A percentile compares a stretch with the other conserved stretches of the same genome.
phyloP scores from a whole-genome alignment of 1,140 invertebrate species.

The Bombus consobrinus region DNA sequence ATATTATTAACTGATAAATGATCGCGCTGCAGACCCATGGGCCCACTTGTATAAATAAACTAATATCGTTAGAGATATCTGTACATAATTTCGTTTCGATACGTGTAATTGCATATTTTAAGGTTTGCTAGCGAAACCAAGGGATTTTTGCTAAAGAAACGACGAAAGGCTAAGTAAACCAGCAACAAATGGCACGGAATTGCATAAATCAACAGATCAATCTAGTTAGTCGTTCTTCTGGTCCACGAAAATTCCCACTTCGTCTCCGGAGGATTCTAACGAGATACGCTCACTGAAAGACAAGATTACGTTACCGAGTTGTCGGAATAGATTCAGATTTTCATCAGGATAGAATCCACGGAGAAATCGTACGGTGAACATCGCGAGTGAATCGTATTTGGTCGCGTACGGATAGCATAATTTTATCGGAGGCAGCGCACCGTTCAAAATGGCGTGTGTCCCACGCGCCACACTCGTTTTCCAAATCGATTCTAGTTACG shows the following conservation, averaged over 20 bases:
- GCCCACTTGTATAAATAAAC: too few relatives aligned
- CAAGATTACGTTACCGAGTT: neutral
- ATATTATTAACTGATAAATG: too few relatives aligned
- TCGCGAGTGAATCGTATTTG: neutral
- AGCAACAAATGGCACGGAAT: neutral
- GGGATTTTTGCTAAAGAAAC: too few relatives aligned
- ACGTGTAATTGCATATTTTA: too few relatives aligned
- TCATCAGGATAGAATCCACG: neutral
- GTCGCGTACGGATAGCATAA: neutral
- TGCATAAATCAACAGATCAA: neutral
- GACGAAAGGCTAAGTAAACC: too few relatives aligned
- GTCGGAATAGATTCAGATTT: neutral
- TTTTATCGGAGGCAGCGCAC: conserved; percentile 11
- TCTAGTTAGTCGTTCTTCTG: neutral
- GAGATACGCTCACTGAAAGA: neutral
- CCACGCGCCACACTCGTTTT: conserved; percentile 7
- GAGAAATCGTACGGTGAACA: conserved; percentile 4
- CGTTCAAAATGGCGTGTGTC: conserved; percentile 19
- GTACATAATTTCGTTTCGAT: too few relatives aligned
- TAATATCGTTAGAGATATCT: too few relatives aligned
- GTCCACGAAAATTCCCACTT: neutral
- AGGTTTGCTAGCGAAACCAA: too few relatives aligned
- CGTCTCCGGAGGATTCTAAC: neutral
- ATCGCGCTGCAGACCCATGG: too few relatives aligned
- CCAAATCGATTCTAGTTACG: conserved; percentile 34